Base-by-base conservation (phyloP, 2,113 vertebrate genomes). In the Rhea americana region DNA sequence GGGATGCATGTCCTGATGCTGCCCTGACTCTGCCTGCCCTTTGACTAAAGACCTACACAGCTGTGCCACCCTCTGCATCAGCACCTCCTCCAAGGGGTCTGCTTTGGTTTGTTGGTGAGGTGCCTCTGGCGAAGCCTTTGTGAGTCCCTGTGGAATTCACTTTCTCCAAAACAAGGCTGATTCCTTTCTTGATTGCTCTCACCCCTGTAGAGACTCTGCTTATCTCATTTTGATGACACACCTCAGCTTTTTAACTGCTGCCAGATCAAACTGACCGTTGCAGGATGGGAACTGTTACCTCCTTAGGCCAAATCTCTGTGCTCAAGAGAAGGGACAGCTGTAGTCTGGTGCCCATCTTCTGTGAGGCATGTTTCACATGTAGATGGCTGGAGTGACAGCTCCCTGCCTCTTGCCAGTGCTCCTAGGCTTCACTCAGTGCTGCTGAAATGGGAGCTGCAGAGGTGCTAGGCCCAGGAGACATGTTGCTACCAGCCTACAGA, bases 211-310 rank as follows among this genome's bases (percentile, higher is more conserved):
- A 72, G 74, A 56, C 61, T 76, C 62, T 68, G 81, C 86, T 93
- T 91, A 8, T 19, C 79, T 80, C 67, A 17, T 96, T 84, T 89
- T 45, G 39, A 82, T 82, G 91, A 66, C 78, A 50, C 58, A 70
- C 45, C 56, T 95, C 63, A 75, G 71, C 86, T 86, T 88, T 93
- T 79, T 89, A 89, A 89, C 55, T 89, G 83, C 83, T 92, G 89
- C 91, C 83, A 39, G 26, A 78, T 68, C 6, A 56, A 79, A 66
- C 50, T 87, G 90, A 82, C n/a, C 37, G 24, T 43, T 88, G 85
- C 89, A 92, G 81, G 73, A 72, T 35, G 32, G 72, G 56, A 93
- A 68, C 21, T 1, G 0, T 72, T 24, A 7, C 61, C 56, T 28
- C 26, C 76, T 87, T 5, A 13, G 82, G 76, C 79, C 58, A 83